A percentile compares a stretch with the other conserved stretches of the same genome.
Evolutionary conservation across 2,797 vertebrate genomes (phyloP).

Genomic region (Anas bahamensis): DNA sequence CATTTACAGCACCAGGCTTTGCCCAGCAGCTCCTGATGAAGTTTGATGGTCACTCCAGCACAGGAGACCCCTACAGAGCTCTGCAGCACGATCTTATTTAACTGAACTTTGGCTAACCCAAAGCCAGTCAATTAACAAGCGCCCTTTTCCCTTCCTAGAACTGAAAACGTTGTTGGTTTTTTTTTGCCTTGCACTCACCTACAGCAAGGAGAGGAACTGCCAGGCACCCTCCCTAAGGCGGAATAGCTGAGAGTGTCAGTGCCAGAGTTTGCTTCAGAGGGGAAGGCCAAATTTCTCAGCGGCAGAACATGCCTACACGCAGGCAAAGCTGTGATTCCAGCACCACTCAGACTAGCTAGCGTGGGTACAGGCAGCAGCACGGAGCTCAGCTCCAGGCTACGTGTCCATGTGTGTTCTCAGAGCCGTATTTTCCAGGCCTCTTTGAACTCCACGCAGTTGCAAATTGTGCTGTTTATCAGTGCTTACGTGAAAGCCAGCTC

Average conservation of each 20-base stretch:
- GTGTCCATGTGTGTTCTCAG: fast-evolving
- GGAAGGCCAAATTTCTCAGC: background rate
- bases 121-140: background rate
- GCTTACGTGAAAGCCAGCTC: background rate
- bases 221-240: background rate
- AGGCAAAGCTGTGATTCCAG: background rate
- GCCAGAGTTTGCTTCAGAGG: background rate
- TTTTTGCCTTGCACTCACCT: background rate
- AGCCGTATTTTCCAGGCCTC: background rate
- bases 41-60: background rate
- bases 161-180: background rate
- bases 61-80: background rate
- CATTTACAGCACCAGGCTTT: background rate
- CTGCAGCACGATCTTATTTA: background rate
- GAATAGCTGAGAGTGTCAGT: background rate
- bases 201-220: background rate
- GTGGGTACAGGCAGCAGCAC: background rate
- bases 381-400: background rate
- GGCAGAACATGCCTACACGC: background rate
- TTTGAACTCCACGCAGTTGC: background rate
- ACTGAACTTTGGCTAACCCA: constrained; percentile 29
- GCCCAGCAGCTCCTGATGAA: background rate
- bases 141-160: background rate
- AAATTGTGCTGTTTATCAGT: background rate
- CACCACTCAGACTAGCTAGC: background rate